Percentiles rank a stretch among this genome's conserved stretches.
These are phyloP conservation scores for Drosophila lowei DNA, from an alignment of 1,140 invertebrate species.

Conservation along the genomic window DNA sequence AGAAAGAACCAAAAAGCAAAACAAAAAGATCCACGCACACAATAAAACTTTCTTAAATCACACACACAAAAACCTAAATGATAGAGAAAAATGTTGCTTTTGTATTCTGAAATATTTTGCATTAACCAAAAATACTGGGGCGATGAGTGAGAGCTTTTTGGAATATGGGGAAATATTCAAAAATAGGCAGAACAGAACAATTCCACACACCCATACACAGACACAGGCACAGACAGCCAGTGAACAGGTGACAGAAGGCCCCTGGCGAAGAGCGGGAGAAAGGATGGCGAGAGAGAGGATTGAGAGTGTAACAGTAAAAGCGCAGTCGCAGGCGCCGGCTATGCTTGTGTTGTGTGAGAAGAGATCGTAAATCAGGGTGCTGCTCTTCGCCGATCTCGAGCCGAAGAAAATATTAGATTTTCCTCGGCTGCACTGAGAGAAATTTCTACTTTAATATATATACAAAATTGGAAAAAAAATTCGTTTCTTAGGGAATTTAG, in stretches of 20 bases:
- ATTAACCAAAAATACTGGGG: constrained; percentile 52
- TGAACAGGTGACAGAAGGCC: constrained; percentile 24
- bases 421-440: constrained; percentile 16
- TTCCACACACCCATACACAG: constrained; percentile 38
- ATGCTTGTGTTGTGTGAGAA: neutral
- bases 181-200: constrained; percentile 31
- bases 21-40: constrained; percentile 35
- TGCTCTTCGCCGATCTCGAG: no score
- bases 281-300: constrained; percentile 12
- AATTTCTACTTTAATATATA: neutral
- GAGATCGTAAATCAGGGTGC: constrained; percentile 17
- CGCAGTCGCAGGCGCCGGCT: constrained; percentile 27
- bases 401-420: constrained; percentile 12
- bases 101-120: constrained; percentile 45
- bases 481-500: neutral
- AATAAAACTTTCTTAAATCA: constrained; percentile 14
- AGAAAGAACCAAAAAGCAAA: constrained; percentile 55
- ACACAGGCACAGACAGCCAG: constrained; percentile 12
- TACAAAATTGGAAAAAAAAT: neutral
- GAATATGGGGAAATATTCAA: constrained; percentile 72
- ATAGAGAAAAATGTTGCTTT: constrained; percentile 24
- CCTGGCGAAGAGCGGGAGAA: constrained; percentile 3
- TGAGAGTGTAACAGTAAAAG: constrained; percentile 10
- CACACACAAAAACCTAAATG: constrained; percentile 4
- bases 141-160: constrained; percentile 42